Conservation (phyloP, 2,888 invertebrate genomes). For the Serripes groenlandicus region DNA sequence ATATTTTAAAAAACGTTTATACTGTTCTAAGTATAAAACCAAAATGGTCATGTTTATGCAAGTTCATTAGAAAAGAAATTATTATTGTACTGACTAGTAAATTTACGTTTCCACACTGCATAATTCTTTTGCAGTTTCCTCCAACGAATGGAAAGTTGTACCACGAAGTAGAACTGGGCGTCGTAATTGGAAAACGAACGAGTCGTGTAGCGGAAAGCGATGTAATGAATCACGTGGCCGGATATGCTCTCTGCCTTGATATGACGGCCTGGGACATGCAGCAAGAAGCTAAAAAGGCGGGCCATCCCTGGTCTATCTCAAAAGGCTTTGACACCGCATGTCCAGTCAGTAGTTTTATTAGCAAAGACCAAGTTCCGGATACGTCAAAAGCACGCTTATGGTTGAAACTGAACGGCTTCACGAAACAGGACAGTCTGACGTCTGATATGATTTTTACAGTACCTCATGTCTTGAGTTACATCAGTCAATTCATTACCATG, state of each 20-base stretch:
- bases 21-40: no score
- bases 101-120: no score
- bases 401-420: conserved; percentile 88
- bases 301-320: conserved; percentile 91
- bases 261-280: conserved; percentile 89
- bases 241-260: conserved; percentile 91
- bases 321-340: conserved; percentile 93
- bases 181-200: conserved; percentile 90
- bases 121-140: conserved; percentile 88
- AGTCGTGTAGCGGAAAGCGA: conserved; percentile 88
- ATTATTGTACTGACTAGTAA: no score
- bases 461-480: conserved; percentile 90
- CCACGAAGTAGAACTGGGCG: conserved; percentile 92
- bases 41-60: no score
- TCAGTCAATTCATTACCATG: conserved; percentile 90
- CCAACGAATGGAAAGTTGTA: conserved; percentile 89
- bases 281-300: conserved; percentile 88
- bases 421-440: conserved; percentile 89
- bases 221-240: conserved; percentile 90
- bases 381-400: conserved; percentile 78
- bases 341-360: conserved; percentile 91
- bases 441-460: conserved; percentile 90
- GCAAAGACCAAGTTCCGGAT: conserved; percentile 81
- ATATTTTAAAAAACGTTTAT: no score
- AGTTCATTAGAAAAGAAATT: no score